These are phyloP conservation scores for Sylvilagus bachmani DNA, from an alignment of 2,113 vertebrate genomes.

Conservation along the genomic window DNA sequence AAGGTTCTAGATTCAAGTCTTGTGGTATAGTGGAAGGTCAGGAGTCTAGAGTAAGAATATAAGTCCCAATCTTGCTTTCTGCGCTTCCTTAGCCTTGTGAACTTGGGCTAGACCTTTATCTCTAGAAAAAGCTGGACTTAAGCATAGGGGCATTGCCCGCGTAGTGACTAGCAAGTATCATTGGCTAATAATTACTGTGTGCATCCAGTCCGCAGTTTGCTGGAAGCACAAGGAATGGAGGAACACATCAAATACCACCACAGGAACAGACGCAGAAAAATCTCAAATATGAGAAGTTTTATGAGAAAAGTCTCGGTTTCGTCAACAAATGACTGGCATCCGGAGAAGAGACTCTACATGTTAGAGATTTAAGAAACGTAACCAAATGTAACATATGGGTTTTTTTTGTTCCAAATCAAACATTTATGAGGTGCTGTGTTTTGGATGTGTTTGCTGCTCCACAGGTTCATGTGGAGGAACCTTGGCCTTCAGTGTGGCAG, in stretches of 20 bases:
- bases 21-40: background rate
- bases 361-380: background rate
- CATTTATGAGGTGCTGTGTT: background rate
- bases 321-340: background rate
- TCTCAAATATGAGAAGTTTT: background rate
- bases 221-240: background rate
- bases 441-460: no score
- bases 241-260: background rate
- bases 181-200: background rate
- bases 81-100: background rate
- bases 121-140: background rate
- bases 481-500: no score
- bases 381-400: background rate
- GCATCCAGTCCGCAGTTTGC: background rate
- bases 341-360: background rate
- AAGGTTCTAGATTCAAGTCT: background rate
- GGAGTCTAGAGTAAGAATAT: background rate
- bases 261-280: background rate
- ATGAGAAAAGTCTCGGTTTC: background rate
- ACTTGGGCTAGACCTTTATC: background rate
- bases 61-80: background rate
- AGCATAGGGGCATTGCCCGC: background rate
- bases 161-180: background rate
- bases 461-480: no score
- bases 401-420: conserved; percentile 10